These are phyloP conservation scores for Ibycter americanus DNA, from an alignment of 2,797 vertebrate genomes.

Conservation along the genomic window DNA sequence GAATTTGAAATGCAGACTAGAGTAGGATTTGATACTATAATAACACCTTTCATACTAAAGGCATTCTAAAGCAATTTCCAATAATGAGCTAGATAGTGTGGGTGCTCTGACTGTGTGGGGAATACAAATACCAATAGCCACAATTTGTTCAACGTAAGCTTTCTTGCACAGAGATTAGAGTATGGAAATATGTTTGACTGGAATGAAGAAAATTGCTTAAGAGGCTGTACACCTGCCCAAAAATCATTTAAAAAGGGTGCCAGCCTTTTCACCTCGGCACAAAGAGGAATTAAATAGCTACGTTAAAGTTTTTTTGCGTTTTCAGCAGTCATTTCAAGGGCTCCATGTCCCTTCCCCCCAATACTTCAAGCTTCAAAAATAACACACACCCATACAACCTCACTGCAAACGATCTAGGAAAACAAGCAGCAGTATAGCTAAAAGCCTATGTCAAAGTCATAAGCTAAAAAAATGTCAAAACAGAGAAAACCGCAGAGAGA, in stretches of 20 bases:
- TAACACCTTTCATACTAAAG: slow-evolving; percentile 51
- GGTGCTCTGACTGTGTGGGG: neutral
- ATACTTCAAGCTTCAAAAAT: neutral
- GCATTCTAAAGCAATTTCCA: slow-evolving; percentile 53
- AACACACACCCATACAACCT: neutral
- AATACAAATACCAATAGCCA: slow-evolving; percentile 42
- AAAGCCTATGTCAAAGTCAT: too few relatives aligned
- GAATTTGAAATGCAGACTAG: slow-evolving; percentile 48
- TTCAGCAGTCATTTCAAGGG: neutral
- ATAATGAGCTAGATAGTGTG: slow-evolving; percentile 27
- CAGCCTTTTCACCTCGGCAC: neutral
- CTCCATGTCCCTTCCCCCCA: neutral
- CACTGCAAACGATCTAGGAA: neutral
- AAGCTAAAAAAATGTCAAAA: neutral
- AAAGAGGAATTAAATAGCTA: neutral
- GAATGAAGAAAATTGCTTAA: neutral
- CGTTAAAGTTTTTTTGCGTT: neutral
- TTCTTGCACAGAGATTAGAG: neutral
- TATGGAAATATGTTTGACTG: neutral
- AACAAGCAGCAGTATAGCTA: neutral
- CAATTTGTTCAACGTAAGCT: neutral
- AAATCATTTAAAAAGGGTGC: neutral
- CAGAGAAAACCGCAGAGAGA: neutral
- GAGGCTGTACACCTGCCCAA: neutral
- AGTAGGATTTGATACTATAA: slow-evolving; percentile 62